These are phyloP conservation scores for Paraescarpia echinospica DNA, from an alignment of 1,140 invertebrate species.

Conservation along the genomic window DNA sequence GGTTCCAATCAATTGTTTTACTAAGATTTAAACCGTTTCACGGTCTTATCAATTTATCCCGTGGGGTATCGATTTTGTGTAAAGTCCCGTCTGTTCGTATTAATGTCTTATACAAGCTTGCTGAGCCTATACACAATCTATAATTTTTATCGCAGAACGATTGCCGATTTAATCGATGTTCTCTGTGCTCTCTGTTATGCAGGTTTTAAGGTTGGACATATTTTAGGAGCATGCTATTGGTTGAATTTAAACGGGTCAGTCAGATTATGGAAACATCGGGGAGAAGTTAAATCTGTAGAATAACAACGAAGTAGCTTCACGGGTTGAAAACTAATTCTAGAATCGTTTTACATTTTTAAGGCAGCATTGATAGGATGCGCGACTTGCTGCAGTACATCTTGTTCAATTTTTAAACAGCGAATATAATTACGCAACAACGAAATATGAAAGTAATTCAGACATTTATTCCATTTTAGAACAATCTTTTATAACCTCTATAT, in stretches of 20 bases:
- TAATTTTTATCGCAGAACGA: neutral
- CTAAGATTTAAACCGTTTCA: neutral
- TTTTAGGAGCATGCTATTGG: neutral
- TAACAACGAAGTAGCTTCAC: neutral
- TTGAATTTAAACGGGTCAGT: neutral
- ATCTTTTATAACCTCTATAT: neutral
- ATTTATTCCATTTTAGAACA: neutral
- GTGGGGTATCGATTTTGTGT: neutral
- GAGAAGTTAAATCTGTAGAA: neutral
- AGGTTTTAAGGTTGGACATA: neutral
- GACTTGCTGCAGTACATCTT: neutral
- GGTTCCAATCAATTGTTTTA: neutral
- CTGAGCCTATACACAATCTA: neutral
- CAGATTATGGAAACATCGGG: neutral
- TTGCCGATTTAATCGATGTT: neutral
- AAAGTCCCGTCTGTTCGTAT: neutral
- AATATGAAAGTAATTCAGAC: neutral
- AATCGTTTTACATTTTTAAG: neutral
- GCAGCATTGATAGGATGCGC: neutral
- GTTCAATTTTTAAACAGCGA: neutral
- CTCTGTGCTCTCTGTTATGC: neutral
- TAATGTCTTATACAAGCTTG: neutral
- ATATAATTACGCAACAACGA: neutral
- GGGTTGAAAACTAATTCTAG: neutral
- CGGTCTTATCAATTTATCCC: neutral